Evolutionary conservation across 2,888 invertebrate species (phyloP).

Genomic region (Rhamnusium bicolor): DNA sequence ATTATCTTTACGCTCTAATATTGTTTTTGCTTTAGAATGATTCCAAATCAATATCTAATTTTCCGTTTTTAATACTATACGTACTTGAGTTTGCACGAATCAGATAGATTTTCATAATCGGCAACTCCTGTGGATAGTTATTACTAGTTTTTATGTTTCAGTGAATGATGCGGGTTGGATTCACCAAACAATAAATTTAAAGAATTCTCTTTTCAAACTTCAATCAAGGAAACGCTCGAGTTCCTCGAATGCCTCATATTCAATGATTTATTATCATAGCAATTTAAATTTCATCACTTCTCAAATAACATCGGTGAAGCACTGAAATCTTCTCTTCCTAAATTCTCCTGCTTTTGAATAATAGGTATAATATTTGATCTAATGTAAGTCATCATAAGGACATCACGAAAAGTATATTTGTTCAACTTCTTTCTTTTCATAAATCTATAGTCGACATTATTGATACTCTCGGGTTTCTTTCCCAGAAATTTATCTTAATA

Average conservation of each 20-base stretch:
- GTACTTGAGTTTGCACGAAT: too few species aligned
- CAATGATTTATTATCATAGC: constrained; percentile 35
- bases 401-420: constrained; percentile 31
- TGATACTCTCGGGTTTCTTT: not conserved
- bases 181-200: constrained; percentile 29
- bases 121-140: not conserved
- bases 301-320: constrained; percentile 35
- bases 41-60: not conserved
- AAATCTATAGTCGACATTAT: constrained; percentile 20
- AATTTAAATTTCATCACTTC: constrained; percentile 40
- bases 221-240: constrained; percentile 33
- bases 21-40: too few species aligned
- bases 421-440: constrained; percentile 22
- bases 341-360: constrained; percentile 31
- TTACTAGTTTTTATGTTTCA: constrained; percentile 7
- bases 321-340: constrained; percentile 26
- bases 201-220: constrained; percentile 26
- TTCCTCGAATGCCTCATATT: constrained; percentile 28
- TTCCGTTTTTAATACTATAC: not conserved
- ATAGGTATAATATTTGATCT: constrained; percentile 38
- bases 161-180: not conserved
- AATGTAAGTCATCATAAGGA: constrained; percentile 37
- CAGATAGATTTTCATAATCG: not conserved
- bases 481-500: not conserved
- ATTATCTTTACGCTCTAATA: too few species aligned